Evolutionary conservation across 2,113 vertebrate genomes (phyloP).

Genomic region (Python bivittatus): DNA sequence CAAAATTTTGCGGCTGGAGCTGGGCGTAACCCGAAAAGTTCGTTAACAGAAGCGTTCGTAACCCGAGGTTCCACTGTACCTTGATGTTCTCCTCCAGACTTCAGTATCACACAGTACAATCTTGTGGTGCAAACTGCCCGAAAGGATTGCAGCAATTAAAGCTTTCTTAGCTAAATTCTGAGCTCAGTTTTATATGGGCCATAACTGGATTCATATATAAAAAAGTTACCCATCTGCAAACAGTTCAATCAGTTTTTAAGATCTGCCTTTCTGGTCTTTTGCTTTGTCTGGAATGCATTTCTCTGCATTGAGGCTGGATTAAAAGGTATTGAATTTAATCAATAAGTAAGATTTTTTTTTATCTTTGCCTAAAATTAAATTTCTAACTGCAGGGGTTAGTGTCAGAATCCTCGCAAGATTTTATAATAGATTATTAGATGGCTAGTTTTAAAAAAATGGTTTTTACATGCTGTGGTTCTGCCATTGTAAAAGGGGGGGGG

Average conservation of each 20-base stretch:
- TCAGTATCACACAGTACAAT: background rate
- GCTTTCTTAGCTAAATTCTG: background rate
- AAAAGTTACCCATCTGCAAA: background rate
- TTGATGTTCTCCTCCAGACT: background rate
- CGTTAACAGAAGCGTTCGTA: too few relatives aligned
- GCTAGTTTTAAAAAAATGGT: too few relatives aligned
- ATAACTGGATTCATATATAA: background rate
- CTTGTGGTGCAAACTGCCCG: too few relatives aligned
- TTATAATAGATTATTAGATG: too few relatives aligned
- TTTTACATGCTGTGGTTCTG: too few relatives aligned
- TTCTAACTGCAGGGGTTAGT: background rate
- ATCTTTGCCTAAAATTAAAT: background rate
- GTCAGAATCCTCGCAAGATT: too few relatives aligned
- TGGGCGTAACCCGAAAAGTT: too few relatives aligned
- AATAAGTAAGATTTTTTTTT: background rate
- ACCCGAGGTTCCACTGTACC: too few relatives aligned
- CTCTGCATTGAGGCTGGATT: background rate
- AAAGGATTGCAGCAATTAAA: background rate
- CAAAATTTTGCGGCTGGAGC: too few relatives aligned
- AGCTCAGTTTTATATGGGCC: background rate
- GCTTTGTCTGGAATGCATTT: background rate
- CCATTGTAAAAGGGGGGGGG: too few relatives aligned
- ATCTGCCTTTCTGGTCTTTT: background rate
- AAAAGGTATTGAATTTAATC: background rate
- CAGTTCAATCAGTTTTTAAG: background rate